Evolutionary conservation across 2,113 vertebrate genomes (phyloP).

Genomic region (Chaetodon trifascialis): DNA sequence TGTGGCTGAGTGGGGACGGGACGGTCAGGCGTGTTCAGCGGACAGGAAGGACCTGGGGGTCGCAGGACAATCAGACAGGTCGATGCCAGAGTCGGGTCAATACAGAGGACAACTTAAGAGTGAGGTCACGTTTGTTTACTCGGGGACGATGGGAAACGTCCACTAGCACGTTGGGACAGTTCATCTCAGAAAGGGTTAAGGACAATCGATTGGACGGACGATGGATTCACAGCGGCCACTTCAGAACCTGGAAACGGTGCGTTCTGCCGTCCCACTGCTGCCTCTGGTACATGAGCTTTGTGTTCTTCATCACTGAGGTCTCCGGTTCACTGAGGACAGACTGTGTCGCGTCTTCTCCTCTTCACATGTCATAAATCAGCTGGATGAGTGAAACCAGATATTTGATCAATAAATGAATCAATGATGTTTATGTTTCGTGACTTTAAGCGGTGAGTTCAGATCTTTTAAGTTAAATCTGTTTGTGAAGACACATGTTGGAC

Average conservation of each 20-base stretch:
- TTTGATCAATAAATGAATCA: no score
- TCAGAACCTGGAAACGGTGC: constrained; percentile 41
- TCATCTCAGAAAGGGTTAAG: not conserved
- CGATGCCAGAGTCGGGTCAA: not conserved
- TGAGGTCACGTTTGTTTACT: not conserved
- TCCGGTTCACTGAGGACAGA: not conserved
- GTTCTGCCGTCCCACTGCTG: not conserved
- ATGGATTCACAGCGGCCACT: constrained; percentile 32
- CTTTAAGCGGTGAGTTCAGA: no score
- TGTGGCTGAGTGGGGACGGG: constrained; percentile 29
- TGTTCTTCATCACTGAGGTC: not conserved
- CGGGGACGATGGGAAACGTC: constrained; percentile 4
- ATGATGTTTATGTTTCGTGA: no score
- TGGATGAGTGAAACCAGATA: no score
- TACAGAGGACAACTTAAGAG: not conserved
- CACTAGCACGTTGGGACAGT: not conserved
- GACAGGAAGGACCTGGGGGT: constrained; percentile 8
- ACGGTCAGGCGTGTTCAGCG: not conserved
- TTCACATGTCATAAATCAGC: no score
- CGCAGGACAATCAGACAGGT: constrained; percentile 19
- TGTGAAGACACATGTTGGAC: not conserved
- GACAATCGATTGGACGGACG: not conserved
- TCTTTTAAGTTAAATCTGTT: no score
- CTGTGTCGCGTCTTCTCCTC: not conserved
- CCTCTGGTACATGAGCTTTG: not conserved